Evolutionary conservation across 2,113 vertebrate genomes (phyloP).

Genomic region (Hymenochirus boettgeri): DNA sequence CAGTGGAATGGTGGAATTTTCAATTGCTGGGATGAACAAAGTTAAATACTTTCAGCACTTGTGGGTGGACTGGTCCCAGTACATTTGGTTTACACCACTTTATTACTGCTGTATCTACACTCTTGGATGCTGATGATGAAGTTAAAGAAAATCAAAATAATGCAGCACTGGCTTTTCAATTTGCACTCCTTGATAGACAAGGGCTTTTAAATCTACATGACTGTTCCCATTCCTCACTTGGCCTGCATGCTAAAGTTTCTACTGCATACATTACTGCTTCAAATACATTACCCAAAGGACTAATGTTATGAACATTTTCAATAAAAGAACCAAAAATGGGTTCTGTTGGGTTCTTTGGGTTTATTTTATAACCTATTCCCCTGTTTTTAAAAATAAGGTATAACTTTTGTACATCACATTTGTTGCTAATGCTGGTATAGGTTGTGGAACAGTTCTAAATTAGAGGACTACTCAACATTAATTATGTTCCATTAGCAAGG

Average conservation of each 20-base stretch:
- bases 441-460: too few relatives aligned
- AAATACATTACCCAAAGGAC: constrained; percentile 21
- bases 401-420: too few relatives aligned
- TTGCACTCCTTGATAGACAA: constrained; percentile 22
- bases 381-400: too few relatives aligned
- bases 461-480: too few relatives aligned
- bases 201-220: constrained; percentile 1
- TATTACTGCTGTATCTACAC: constrained; percentile 3
- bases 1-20: constrained; percentile 49
- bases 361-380: too few relatives aligned
- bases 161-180: constrained; percentile 1
- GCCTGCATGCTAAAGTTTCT: constrained; percentile 11
- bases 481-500: not conserved
- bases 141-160: constrained; percentile 6
- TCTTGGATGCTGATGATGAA: constrained; percentile 9
- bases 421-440: too few relatives aligned
- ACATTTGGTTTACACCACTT: constrained; percentile 34
- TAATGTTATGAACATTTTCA: not conserved
- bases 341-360: too few relatives aligned
- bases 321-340: too few relatives aligned
- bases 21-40: constrained; percentile 8
- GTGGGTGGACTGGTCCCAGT: constrained; percentile 57
- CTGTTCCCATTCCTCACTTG: not conserved
- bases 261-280: constrained; percentile 9
- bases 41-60: constrained; percentile 59